These are phyloP conservation scores for Drosophila persimilis DNA, from an alignment of 1,140 invertebrate species.

Conservation along the genomic window DNA sequence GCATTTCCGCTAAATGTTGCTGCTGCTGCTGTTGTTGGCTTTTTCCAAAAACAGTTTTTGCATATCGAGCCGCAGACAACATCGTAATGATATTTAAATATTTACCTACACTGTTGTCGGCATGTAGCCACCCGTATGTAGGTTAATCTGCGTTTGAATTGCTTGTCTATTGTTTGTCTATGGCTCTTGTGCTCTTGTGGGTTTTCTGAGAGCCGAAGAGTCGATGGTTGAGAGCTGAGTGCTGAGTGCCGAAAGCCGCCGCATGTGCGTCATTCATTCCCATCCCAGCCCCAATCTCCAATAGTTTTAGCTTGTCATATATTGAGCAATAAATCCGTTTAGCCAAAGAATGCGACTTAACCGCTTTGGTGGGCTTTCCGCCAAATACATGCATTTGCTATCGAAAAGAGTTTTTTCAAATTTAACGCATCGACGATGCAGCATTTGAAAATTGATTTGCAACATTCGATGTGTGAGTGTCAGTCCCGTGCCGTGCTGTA, in stretches of 20 bases:
- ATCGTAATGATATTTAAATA: conserved; percentile 79
- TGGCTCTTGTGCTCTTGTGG: conserved; percentile 5
- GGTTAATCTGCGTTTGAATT: conserved; percentile 76
- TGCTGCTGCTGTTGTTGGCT: conserved; percentile 20
- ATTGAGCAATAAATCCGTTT: conserved; percentile 64
- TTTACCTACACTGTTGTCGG: conserved; percentile 67
- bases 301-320: conserved; percentile 44
- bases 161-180: conserved; percentile 65
- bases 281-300: conserved; percentile 10
- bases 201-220: neutral
- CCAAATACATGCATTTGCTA: conserved; percentile 22
- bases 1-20: conserved; percentile 72
- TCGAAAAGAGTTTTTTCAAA: conserved; percentile 63
- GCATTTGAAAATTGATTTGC: conserved; percentile 55
- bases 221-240: neutral
- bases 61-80: conserved; percentile 23
- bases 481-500: too few species aligned
- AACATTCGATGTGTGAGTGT: conserved; percentile 8
- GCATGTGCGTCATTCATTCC: conserved; percentile 33
- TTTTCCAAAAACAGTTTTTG: conserved; percentile 61
- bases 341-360: conserved; percentile 33
- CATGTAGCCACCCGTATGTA: conserved; percentile 57
- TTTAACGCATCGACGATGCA: conserved; percentile 70
- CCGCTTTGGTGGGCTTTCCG: neutral
- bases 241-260: neutral